phyloP scores from a whole-genome alignment of 2,113 vertebrate species.

The Smithornis capensis region DNA sequence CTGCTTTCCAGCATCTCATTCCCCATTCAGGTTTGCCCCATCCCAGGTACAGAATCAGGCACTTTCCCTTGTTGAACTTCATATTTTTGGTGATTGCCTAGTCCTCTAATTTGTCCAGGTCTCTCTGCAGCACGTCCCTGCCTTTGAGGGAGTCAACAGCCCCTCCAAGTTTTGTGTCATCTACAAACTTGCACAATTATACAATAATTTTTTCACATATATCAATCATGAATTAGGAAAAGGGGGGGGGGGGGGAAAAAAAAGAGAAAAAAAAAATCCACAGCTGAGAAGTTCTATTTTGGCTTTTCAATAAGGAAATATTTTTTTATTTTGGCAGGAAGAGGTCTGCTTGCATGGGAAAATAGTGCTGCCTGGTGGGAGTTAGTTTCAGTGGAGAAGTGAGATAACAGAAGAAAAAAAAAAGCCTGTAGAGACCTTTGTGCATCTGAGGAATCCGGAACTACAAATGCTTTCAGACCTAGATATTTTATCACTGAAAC shows the following conservation, averaged over 20 bases:
- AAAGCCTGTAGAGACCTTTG: conserved; percentile 1
- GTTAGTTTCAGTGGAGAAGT: conserved; percentile 39
- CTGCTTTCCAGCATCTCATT: too few species aligned
- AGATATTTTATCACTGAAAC: conserved; percentile 61
- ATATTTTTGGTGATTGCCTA: too few species aligned
- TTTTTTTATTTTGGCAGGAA: background rate
- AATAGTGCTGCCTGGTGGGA: conserved; percentile 33
- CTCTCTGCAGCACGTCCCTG: too few species aligned
- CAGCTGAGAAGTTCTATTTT: background rate
- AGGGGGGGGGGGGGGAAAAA: too few species aligned
- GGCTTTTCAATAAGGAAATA: background rate
- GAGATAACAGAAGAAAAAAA: conserved; percentile 46
- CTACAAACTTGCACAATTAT: background rate
- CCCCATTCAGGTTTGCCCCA: too few species aligned
- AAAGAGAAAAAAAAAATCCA: background rate
- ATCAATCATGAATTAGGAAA: background rate
- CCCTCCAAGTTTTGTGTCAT: too few species aligned
- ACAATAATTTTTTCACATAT: background rate
- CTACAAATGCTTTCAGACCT: conserved; percentile 25
- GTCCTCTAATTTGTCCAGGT: too few species aligned
- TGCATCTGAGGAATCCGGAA: background rate
- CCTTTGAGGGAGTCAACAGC: too few species aligned
- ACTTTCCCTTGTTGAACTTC: too few species aligned
- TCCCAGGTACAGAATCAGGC: too few species aligned
- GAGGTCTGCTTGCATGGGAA: conserved; percentile 33